These are phyloP conservation scores for Alouatta palliata DNA, from an alignment of 2,113 vertebrate genomes.

Conservation along the genomic window DNA sequence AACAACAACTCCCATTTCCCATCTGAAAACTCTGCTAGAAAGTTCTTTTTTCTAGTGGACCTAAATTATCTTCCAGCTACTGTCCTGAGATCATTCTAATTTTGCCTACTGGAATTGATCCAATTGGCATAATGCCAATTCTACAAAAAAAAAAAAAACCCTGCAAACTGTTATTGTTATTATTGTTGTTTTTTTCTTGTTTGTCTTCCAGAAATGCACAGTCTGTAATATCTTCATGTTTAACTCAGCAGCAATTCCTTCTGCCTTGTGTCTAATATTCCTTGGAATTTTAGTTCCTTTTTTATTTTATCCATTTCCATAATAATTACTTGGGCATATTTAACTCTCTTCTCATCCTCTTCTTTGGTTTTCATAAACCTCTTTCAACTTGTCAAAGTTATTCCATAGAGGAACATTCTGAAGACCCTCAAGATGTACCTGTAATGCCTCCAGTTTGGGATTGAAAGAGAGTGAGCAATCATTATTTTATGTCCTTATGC, in stretches of 20 bases:
- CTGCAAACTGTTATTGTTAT: background rate
- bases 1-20: background rate
- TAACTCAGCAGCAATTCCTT: background rate
- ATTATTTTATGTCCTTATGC: slow-evolving; percentile 11
- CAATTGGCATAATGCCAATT: background rate
- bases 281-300: background rate
- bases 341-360: background rate
- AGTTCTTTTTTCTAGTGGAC: background rate
- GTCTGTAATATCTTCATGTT: background rate
- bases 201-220: background rate
- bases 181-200: background rate
- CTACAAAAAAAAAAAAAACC: background rate
- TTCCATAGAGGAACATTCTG: background rate
- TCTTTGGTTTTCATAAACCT: background rate
- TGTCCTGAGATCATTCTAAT: background rate
- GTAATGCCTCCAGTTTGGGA: background rate
- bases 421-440: background rate
- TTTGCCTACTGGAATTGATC: background rate
- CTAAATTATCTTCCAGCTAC: background rate
- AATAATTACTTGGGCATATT: background rate
- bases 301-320: background rate
- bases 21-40: background rate
- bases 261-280: background rate
- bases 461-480: background rate
- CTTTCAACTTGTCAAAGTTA: background rate